phyloP scores from a whole-genome alignment of 2,888 invertebrate species.

The Philhelius pedissequus region DNA sequence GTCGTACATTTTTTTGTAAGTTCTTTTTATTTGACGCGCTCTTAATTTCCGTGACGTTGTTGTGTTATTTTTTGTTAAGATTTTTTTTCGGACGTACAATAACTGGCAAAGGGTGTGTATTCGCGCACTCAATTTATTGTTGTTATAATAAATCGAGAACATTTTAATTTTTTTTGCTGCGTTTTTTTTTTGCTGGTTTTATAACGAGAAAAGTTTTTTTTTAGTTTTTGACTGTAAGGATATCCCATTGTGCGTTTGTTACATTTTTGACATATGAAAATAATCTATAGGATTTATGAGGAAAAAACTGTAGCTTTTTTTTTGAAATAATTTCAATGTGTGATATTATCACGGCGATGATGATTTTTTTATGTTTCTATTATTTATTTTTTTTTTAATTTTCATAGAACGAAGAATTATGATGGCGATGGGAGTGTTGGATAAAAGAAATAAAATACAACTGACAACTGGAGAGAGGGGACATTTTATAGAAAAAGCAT shows the following conservation, averaged over 20 bases:
- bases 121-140: slow-evolving; percentile 52
- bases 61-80: slow-evolving; percentile 36
- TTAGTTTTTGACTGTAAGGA: slow-evolving; percentile 29
- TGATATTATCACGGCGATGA: slow-evolving; percentile 4
- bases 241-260: slow-evolving; percentile 63
- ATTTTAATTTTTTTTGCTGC: slow-evolving; percentile 55
- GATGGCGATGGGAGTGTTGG: not conserved
- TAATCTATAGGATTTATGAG: slow-evolving; percentile 63
- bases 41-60: slow-evolving; percentile 68
- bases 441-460: not conserved
- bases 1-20: slow-evolving; percentile 25
- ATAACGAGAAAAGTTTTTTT: slow-evolving; percentile 44
- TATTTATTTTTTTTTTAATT: not conserved
- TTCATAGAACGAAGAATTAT: not conserved
- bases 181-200: slow-evolving; percentile 28
- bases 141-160: slow-evolving; percentile 67
- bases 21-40: slow-evolving; percentile 67
- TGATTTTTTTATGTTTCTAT: slow-evolving; percentile 10
- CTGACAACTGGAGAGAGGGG: not conserved
- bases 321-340: slow-evolving; percentile 17
- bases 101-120: slow-evolving; percentile 45
- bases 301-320: slow-evolving; percentile 51
- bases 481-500: not conserved
- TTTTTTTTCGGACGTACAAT: not conserved
- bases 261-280: slow-evolving; percentile 65